Evolutionary conservation across 1,140 invertebrate species (phyloP).

Genomic region (Sipha flava): DNA sequence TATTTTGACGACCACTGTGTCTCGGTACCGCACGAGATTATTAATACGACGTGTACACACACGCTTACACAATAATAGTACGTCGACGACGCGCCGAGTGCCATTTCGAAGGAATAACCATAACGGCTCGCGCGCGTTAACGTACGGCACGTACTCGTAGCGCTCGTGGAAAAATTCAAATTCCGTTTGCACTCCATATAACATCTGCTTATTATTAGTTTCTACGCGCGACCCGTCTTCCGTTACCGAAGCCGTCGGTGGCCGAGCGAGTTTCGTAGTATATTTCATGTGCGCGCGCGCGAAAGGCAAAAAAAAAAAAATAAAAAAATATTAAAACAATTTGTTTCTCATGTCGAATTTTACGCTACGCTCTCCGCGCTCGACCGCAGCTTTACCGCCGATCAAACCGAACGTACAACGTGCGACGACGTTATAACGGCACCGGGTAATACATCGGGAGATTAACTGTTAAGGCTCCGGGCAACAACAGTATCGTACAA

Average conservation of each 20-base stretch:
- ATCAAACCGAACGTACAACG: no score
- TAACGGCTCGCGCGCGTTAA: no score
- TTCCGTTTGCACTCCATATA: not conserved
- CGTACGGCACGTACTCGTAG: not conserved
- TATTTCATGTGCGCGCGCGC: not conserved
- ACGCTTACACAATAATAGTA: not conserved
- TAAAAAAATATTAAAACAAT: no score
- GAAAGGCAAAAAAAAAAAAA: no score
- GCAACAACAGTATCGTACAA: no score
- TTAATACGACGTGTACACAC: not conserved
- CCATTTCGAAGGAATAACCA: not conserved
- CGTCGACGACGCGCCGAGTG: not conserved
- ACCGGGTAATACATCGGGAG: no score
- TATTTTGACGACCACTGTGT: conserved; percentile 6
- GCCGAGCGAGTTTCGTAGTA: not conserved
- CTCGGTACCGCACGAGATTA: not conserved
- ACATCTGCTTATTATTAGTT: conserved; percentile 20
- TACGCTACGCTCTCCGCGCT: no score
- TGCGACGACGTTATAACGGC: no score
- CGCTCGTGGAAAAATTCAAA: not conserved
- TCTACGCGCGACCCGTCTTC: not conserved
- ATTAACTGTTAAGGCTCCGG: no score
- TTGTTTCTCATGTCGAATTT: no score
- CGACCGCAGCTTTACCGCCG: no score
- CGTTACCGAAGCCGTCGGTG: no score